Conservation (phyloP, 2,113 vertebrate genomes). For the Hippolais icterina region DNA sequence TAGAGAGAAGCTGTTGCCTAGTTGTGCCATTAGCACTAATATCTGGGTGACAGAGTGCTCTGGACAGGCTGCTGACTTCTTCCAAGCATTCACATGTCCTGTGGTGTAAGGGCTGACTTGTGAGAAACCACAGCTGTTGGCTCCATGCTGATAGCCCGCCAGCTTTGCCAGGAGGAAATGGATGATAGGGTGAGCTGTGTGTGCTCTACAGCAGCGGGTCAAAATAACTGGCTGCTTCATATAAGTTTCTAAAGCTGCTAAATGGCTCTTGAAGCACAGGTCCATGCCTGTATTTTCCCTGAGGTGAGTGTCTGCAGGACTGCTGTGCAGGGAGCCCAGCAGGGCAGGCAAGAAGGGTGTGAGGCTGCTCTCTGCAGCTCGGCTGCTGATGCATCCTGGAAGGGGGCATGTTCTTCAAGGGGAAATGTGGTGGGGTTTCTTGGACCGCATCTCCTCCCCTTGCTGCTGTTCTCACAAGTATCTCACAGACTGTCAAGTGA, state of each 20-base stretch:
- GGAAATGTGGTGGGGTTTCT: conserved; percentile 36
- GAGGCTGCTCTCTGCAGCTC: background rate
- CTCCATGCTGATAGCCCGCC: background rate
- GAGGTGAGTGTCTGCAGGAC: background rate
- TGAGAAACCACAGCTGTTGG: conserved; percentile 24
- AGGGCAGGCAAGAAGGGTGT: rapidly evolving
- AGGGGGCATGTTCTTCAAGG: background rate
- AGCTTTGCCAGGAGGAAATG: conserved; percentile 28
- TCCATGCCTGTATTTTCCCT: rapidly evolving
- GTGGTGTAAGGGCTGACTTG: background rate
- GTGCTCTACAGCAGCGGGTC: background rate
- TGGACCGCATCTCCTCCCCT: conserved; percentile 38
- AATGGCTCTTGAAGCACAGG: background rate
- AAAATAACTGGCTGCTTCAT: background rate
- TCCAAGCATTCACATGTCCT: background rate
- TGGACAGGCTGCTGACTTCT: background rate
- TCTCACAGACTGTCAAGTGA: background rate
- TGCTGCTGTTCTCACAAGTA: background rate
- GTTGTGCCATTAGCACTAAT: background rate
- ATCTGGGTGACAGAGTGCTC: background rate
- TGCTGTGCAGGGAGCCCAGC: background rate
- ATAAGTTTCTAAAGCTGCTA: background rate
- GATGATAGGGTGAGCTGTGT: background rate
- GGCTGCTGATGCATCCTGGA: background rate
- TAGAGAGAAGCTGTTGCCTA: background rate